A percentile compares a stretch with the other conserved stretches of the same genome.
Conservation (phyloP, 2,113 vertebrate species). For the Grammomys surdaster region DNA sequence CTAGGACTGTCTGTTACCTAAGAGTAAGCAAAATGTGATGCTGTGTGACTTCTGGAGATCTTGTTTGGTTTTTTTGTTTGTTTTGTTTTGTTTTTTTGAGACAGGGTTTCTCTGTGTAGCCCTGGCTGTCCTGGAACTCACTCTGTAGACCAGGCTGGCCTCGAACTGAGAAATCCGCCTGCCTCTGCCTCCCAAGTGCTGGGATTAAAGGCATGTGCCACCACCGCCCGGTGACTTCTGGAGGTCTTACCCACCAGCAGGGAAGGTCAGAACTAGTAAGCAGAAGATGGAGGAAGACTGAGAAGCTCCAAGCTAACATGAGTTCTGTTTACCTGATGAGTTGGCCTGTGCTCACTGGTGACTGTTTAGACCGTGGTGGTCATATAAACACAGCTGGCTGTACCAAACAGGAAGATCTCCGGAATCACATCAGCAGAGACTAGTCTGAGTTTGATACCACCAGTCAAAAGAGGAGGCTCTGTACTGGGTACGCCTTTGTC, state of each 20-base stretch:
- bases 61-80: neutral
- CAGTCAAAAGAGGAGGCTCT: neutral
- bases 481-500: neutral
- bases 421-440: neutral
- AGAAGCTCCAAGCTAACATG: neutral
- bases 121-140: too few relatives aligned
- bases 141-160: too few relatives aligned
- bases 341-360: neutral
- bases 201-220: too few relatives aligned
- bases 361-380: neutral
- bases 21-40: neutral
- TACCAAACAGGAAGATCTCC: neutral
- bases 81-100: too few relatives aligned
- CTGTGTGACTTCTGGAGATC: neutral
- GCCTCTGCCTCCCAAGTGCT: too few relatives aligned
- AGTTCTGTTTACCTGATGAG: neutral
- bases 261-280: neutral
- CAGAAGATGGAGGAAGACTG: neutral
- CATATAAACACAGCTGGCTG: neutral
- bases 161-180: too few relatives aligned
- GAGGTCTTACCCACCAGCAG: neutral
- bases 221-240: neutral
- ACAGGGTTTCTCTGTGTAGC: too few relatives aligned
- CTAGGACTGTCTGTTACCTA: neutral
- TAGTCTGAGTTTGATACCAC: neutral